These are phyloP conservation scores for Mormoops blainvillei DNA, from an alignment of 2,113 vertebrate species.

Conservation along the genomic window DNA sequence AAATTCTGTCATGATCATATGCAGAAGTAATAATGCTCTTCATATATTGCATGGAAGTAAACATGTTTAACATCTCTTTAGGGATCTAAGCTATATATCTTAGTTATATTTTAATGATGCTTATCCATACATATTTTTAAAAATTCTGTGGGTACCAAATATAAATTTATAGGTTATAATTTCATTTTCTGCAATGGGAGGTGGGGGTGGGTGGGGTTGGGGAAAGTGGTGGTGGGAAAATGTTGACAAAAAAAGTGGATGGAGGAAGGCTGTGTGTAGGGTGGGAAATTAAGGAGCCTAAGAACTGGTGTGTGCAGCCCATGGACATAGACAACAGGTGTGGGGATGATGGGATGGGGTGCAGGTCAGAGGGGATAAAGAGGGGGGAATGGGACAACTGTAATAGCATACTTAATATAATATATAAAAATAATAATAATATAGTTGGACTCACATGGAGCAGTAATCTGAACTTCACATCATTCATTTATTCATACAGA, in stretches of 20 bases:
- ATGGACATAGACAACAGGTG: too few species aligned
- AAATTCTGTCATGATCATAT: conserved; percentile 20
- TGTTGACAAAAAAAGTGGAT: too few species aligned
- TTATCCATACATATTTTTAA: not conserved
- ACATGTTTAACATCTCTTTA: not conserved
- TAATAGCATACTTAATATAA: too few species aligned
- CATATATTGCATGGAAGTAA: conserved; percentile 6
- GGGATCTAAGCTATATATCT: not conserved
- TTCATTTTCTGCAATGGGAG: not conserved
- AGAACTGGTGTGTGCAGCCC: too few species aligned
- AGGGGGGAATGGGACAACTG: too few species aligned
- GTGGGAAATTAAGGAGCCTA: too few species aligned
- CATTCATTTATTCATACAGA: not conserved
- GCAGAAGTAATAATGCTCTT: not conserved
- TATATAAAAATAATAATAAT: not conserved
- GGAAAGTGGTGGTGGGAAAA: too few species aligned
- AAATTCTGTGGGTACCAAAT: not conserved
- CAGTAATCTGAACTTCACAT: not conserved
- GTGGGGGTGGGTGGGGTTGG: too few species aligned
- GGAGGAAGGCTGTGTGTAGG: too few species aligned
- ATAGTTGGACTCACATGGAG: not conserved
- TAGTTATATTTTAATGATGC: not conserved
- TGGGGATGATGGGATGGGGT: too few species aligned
- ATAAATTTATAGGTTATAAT: not conserved
- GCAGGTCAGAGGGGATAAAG: too few species aligned